These are phyloP conservation scores for Crepidodera aurea DNA, from an alignment of 2,888 invertebrate genomes.

Conservation along the genomic window DNA sequence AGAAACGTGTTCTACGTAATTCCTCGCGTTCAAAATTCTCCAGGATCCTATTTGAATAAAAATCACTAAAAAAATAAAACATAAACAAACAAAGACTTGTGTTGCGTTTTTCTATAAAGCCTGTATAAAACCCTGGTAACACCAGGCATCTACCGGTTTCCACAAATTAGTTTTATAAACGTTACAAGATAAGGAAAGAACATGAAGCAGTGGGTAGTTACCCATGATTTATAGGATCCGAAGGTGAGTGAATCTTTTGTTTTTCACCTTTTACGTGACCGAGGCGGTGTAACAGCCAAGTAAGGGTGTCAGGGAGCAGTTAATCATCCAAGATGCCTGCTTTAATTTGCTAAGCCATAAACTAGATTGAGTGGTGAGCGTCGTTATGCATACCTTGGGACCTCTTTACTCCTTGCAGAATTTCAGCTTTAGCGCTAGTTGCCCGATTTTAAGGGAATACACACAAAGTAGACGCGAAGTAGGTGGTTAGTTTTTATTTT, in stretches of 20 bases:
- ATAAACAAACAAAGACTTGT: too few relatives aligned
- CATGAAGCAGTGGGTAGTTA: conserved; percentile 42
- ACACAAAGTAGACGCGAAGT: neutral
- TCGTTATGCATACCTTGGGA: conserved; percentile 57
- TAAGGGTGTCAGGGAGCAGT: conserved; percentile 46
- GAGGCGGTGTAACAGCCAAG: conserved; percentile 39
- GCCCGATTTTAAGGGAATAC: conserved; percentile 6
- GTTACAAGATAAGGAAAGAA: neutral
- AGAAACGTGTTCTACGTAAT: too few relatives aligned
- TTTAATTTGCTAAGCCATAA: conserved; percentile 58
- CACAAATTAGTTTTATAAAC: conserved; percentile 7
- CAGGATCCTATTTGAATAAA: too few relatives aligned
- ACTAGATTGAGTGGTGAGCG: conserved; percentile 57
- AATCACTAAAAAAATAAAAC: too few relatives aligned
- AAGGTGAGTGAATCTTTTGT: conserved; percentile 47
- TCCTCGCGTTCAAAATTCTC: too few relatives aligned
- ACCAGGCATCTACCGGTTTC: conserved; percentile 33
- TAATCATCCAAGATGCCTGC: conserved; percentile 56
- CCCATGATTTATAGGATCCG: conserved; percentile 45
- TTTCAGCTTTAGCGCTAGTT: conserved; percentile 28
- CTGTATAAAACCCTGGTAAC: too few relatives aligned
- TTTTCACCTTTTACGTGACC: conserved; percentile 46
- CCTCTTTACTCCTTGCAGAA: conserved; percentile 43
- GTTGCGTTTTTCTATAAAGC: too few relatives aligned
- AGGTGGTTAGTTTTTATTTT: conserved; percentile 3